These are phyloP conservation scores for Troglohyphantes excavatus DNA, from an alignment of 2,888 invertebrate genomes.

Conservation along the genomic window DNA sequence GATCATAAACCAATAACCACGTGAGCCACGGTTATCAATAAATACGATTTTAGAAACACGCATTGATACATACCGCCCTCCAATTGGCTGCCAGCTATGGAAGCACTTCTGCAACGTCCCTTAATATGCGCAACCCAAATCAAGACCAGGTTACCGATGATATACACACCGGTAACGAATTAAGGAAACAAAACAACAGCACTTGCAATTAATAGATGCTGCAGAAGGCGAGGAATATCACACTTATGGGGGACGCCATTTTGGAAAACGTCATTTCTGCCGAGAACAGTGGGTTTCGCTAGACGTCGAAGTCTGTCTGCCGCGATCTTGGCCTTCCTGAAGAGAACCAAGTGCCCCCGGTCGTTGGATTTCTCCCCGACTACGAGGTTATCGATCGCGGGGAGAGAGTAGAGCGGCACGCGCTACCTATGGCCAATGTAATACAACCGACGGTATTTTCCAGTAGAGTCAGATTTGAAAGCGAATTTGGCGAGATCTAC, in stretches of 20 bases:
- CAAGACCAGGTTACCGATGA: neutral
- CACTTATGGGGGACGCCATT: conserved; percentile 45
- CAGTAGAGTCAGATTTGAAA: neutral
- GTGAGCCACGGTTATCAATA: conserved; percentile 55
- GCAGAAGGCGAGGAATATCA: neutral
- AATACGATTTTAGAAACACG: conserved; percentile 46
- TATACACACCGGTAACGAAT: neutral
- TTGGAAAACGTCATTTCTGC: conserved; percentile 45
- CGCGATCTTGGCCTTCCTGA: conserved; percentile 61
- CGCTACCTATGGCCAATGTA: conserved; percentile 9
- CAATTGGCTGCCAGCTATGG: conserved; percentile 34
- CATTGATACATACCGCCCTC: conserved; percentile 42
- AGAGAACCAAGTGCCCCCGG: conserved; percentile 58
- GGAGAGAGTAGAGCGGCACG: neutral
- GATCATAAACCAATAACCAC: conserved; percentile 27
- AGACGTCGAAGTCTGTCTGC: conserved; percentile 58
- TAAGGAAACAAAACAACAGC: neutral
- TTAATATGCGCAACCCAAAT: neutral
- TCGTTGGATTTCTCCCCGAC: conserved; percentile 38
- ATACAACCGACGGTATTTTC: neutral
- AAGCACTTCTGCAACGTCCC: conserved; percentile 16
- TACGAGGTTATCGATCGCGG: conserved; percentile 54
- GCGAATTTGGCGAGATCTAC: neutral
- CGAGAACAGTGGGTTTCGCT: neutral
- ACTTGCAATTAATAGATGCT: neutral